Conservation (phyloP, 2,113 vertebrate genomes). For the Oreamnos americanus region DNA sequence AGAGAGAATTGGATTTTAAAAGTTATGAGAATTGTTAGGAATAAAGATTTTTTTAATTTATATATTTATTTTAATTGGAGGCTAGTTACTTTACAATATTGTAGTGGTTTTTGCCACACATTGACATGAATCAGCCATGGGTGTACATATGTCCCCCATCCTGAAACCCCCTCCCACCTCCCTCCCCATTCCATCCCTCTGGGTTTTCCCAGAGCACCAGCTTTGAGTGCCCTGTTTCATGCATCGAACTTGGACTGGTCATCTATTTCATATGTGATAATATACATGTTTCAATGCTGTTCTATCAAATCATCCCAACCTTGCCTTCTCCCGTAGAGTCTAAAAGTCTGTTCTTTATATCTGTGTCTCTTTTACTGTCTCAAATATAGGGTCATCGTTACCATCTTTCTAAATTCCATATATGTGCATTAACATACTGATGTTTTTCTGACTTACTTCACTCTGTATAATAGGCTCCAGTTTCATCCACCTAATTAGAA, state of each 20-base stretch:
- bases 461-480: neutral
- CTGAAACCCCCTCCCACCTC: neutral
- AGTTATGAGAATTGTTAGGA: neutral
- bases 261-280: neutral
- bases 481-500: neutral
- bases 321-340: neutral
- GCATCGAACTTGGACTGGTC: neutral
- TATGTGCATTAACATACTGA: neutral
- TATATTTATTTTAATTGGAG: neutral
- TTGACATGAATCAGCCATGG: neutral
- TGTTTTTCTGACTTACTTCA: neutral
- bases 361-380: neutral
- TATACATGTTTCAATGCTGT: neutral
- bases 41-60: neutral
- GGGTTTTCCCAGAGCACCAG: neutral
- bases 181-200: neutral
- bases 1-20: neutral
- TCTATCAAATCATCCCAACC: neutral
- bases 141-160: neutral
- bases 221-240: neutral
- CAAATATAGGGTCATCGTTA: accelerated
- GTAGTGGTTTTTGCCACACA: neutral
- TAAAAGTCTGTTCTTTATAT: neutral
- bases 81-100: neutral
- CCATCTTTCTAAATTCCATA: neutral